Evolutionary conservation across 2,113 vertebrate genomes (phyloP).

Genomic region (Salvelinus namaycush): DNA sequence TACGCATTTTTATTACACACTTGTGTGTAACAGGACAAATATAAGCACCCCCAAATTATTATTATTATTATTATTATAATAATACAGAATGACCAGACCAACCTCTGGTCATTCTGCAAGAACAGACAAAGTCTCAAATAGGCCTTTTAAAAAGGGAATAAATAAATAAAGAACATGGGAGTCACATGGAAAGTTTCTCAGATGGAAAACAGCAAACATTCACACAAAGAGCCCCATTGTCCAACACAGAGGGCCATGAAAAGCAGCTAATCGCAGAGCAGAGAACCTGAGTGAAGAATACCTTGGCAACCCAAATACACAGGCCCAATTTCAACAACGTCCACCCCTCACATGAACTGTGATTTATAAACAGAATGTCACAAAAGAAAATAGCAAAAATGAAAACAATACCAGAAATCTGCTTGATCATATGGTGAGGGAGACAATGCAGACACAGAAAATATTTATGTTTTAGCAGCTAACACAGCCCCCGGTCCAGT

Average conservation of each 20-base stretch:
- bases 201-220: constrained; percentile 60
- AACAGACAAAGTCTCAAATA: neutral
- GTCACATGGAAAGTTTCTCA: constrained; percentile 48
- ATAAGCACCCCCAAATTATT: too few relatives aligned
- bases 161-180: constrained; percentile 35
- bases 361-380: constrained; percentile 43
- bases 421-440: constrained; percentile 31
- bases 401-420: constrained; percentile 54
- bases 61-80: constrained; percentile 12
- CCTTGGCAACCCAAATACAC: constrained; percentile 56
- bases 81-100: constrained; percentile 19
- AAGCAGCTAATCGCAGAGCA: constrained; percentile 24
- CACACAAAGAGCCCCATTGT: constrained; percentile 60
- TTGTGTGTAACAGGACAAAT: too few relatives aligned
- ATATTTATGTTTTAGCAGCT: constrained; percentile 34
- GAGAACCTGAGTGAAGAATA: constrained; percentile 59
- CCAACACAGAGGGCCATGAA: constrained; percentile 37
- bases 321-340: constrained; percentile 26
- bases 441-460: constrained; percentile 36
- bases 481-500: constrained; percentile 35
- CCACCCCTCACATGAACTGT: constrained; percentile 41
- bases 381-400: constrained; percentile 34
- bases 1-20: too few relatives aligned
- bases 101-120: neutral
- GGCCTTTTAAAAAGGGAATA: constrained; percentile 27